These are phyloP conservation scores for Machimus rusticus DNA, from an alignment of 2,888 invertebrate genomes.

Conservation along the genomic window DNA sequence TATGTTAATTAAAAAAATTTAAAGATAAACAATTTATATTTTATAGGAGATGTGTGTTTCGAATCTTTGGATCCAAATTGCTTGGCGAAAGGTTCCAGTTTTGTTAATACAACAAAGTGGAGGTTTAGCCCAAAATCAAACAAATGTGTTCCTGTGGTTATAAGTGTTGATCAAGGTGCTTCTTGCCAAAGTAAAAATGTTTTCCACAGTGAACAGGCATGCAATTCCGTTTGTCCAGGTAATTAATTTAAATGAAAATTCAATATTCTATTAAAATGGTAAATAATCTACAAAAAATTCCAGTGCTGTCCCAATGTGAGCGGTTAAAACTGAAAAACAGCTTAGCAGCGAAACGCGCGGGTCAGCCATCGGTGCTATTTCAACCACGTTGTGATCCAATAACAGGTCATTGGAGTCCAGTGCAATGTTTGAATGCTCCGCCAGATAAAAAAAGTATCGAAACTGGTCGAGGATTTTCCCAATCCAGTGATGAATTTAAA, in stretches of 20 bases:
- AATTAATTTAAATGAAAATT: conserved; percentile 37
- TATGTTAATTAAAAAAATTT: background rate
- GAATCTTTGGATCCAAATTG: conserved; percentile 74
- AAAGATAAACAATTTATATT: background rate
- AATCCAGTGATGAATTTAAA: conserved; percentile 31
- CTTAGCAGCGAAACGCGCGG: conserved; percentile 73
- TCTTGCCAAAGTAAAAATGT: conserved; percentile 81
- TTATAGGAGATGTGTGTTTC: conserved; percentile 79
- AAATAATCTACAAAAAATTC: background rate
- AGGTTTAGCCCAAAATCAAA: conserved; percentile 80
- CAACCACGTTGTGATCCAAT: conserved; percentile 77
- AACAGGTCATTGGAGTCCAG: conserved; percentile 80
- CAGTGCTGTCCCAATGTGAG: conserved; percentile 82
- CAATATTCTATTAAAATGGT: background rate
- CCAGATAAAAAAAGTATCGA: conserved; percentile 48
- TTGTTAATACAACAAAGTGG: conserved; percentile 67
- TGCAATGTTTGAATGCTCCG: conserved; percentile 76
- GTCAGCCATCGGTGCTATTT: conserved; percentile 66
- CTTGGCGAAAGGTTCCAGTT: conserved; percentile 56
- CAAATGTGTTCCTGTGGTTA: conserved; percentile 74
- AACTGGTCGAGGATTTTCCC: conserved; percentile 51
- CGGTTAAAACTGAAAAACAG: conserved; percentile 80
- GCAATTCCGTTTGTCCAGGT: conserved; percentile 83
- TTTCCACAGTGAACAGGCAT: conserved; percentile 80
- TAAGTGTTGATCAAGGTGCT: conserved; percentile 70